Evolutionary conservation across 2,888 invertebrate species (phyloP).

Genomic region (Thereva unica): DNA sequence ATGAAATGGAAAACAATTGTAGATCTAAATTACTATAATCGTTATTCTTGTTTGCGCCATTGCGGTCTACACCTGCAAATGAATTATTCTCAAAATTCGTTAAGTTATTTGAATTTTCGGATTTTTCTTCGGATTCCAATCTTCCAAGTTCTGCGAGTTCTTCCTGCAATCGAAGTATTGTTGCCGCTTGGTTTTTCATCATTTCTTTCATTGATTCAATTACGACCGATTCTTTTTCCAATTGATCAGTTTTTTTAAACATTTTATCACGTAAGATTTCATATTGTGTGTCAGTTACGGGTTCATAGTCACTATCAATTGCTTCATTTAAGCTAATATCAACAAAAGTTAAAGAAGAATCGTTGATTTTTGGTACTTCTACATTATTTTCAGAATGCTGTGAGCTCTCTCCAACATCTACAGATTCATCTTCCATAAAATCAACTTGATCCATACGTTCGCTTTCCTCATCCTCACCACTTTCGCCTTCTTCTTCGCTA

Average conservation of each 20-base stretch:
- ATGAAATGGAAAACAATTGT: slow-evolving; percentile 35
- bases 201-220: slow-evolving; percentile 14
- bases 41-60: not conserved
- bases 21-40: slow-evolving; percentile 25
- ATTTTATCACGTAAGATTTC: slow-evolving; percentile 1
- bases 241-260: not conserved
- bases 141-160: slow-evolving; percentile 10
- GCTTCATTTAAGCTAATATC: slow-evolving; percentile 1
- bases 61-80: too few species aligned
- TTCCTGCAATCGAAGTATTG: slow-evolving; percentile 5
- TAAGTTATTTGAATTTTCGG: not conserved
- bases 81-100: not conserved
- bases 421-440: not conserved
- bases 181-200: not conserved
- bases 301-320: slow-evolving; percentile 15
- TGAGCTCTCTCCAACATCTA: not conserved
- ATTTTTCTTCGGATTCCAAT: slow-evolving; percentile 10
- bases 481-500: not conserved
- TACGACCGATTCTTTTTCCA: not conserved
- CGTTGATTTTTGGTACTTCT: not conserved
- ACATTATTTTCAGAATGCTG: not conserved
- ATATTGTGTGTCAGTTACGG: slow-evolving; percentile 1
- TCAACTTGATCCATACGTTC: slow-evolving; percentile 1
- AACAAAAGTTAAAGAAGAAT: slow-evolving; percentile 3
- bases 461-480: not conserved